Evolutionary conservation across 2,888 invertebrate genomes (phyloP), one percentile per base, ranked within the genome.

Genomic region (Eulithis testata): DNA sequence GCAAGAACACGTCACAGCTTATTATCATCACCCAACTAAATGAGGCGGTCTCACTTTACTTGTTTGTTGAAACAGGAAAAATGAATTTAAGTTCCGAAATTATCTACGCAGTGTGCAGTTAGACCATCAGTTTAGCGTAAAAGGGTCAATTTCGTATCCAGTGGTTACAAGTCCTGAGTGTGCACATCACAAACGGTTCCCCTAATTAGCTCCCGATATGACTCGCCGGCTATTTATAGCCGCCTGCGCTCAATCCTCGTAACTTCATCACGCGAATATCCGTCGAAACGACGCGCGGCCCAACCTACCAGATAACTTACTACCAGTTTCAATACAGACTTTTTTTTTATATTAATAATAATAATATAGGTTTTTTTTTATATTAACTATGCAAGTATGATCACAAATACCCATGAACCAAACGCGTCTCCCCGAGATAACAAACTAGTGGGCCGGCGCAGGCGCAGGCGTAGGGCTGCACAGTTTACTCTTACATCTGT

Each of bases 341-440:
- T 84, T 54, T 54, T 82, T 82, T 74, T 69, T 76, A 76, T 78
- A 76, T 76, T 76, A 76, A 84, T 85, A 85, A 84, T 85, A 85
- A 85, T 89, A 88, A 87, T 89, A 88, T 87, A 90, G 83, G 81
- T 85, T 87, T 85, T 85, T 31, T 87, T 85, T 85, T 81, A 85
- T 84, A 90, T 86, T 83, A 89, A 88, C 89, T 90, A 90, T 90
- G 89, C 87, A 90, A 85, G 85, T 84, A 90, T 88, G 89, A 90
- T 91, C 91, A 91, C 91, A 91, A 83, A 89, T 88, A 88, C 87
- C 90, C 90, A 89, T 86, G 85, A 88, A 89, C 89, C 89, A 83
- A 88, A 89, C 88, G 87, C 87, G 83, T 85, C 49, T 81, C 84
- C 79, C 81, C 77, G 66, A 80, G 83, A 81, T 86, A 89, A 88